phyloP scores from a whole-genome alignment of 2,797 vertebrate species.

The Mionectes olivaceus region DNA sequence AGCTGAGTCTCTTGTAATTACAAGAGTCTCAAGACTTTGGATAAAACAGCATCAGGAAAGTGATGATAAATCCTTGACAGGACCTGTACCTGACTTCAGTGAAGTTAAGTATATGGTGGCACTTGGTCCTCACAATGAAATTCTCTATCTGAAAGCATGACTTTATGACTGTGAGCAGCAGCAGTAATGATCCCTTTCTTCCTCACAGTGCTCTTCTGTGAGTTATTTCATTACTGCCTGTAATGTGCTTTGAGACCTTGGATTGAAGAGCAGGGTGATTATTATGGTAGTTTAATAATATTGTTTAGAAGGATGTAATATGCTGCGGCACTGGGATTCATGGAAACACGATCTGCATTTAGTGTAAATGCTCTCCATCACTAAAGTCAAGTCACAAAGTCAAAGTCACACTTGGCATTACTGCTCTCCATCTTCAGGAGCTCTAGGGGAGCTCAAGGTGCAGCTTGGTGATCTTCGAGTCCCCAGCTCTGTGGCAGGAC shows the following conservation, averaged over 20 bases:
- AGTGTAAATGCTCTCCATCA: slow-evolving; percentile 15
- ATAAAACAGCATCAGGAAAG: background rate
- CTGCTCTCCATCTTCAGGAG: background rate
- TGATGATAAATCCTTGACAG: background rate
- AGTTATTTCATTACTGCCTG: slow-evolving; percentile 58
- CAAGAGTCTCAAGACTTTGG: background rate
- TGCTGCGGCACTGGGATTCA: background rate
- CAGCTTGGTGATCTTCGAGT: background rate
- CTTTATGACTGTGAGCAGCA: slow-evolving; percentile 27
- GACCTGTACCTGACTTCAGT: background rate
- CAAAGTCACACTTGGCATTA: slow-evolving; percentile 22
- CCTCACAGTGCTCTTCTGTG: slow-evolving; percentile 10
- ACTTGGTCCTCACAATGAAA: background rate
- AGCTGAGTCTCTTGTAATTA: slow-evolving; percentile 32
- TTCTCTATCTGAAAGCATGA: background rate
- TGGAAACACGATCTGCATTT: background rate
- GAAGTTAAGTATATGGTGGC: background rate
- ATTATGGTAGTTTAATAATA: slow-evolving; percentile 59
- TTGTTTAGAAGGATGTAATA: slow-evolving; percentile 51
- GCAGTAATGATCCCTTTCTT: slow-evolving; percentile 39
- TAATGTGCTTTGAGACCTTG: slow-evolving; percentile 68
- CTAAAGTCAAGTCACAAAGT: slow-evolving; percentile 22
- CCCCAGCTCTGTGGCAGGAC: background rate
- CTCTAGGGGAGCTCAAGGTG: background rate
- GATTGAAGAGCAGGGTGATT: slow-evolving; percentile 57